These are phyloP conservation scores for Ciona savignyi DNA, from an alignment of 23 tunicate species.

Conservation along the genomic window DNA sequence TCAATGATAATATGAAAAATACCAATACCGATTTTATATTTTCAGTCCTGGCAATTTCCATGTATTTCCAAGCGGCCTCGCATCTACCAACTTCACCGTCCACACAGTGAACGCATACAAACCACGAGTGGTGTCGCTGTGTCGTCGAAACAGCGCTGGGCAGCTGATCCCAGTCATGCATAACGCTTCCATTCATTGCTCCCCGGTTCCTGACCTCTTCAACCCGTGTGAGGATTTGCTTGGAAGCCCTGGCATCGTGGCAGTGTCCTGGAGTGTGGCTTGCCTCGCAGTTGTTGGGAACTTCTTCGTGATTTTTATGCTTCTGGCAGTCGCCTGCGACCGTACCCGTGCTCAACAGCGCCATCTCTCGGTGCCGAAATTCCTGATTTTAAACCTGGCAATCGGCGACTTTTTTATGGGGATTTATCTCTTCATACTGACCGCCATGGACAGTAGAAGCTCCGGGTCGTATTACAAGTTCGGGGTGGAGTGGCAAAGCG, in stretches of 20 bases:
- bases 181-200: too few species aligned
- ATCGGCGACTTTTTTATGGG: constrained; percentile 81
- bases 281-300: constrained; percentile 63
- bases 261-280: constrained; percentile 53
- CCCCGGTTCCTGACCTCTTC: constrained; percentile 38
- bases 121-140: too few species aligned
- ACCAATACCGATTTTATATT: too few species aligned
- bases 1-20: too few species aligned
- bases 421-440: constrained; percentile 38
- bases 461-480: constrained; percentile 50
- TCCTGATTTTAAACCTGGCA: constrained; percentile 73
- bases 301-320: constrained; percentile 46
- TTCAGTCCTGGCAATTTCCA: too few species aligned
- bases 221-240: constrained; percentile 81
- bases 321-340: constrained; percentile 37
- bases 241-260: constrained; percentile 34
- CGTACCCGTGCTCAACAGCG: constrained; percentile 32
- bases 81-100: too few species aligned
- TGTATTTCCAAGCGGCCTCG: too few species aligned
- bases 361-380: constrained; percentile 61
- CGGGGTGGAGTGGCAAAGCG: constrained; percentile 73
- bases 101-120: too few species aligned
- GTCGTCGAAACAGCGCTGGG: too few species aligned
- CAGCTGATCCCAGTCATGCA: too few species aligned
- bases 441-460: constrained; percentile 57